Evolutionary conservation across 2,113 vertebrate genomes (phyloP), one percentile per base, ranked within the genome.

Genomic region (Ictidomys tridecemlineatus): DNA sequence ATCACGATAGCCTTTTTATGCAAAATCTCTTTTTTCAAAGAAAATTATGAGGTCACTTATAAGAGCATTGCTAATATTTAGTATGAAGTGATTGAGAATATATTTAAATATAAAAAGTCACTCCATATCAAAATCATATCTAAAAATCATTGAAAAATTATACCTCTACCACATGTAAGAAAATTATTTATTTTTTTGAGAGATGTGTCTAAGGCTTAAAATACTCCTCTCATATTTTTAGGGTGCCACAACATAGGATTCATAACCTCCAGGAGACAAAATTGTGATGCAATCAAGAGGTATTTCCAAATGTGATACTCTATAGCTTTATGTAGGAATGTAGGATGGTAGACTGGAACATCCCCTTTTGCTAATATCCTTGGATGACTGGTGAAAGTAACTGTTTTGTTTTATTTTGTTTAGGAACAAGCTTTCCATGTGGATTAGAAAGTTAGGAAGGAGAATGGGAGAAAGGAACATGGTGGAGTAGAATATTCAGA

Each of bases 21-120:
- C 4, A 78, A n/a, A 77, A 5, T 32, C 18, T 87, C 17, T 4
- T 48, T 37, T 74, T n/a, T 63, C 18, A 76, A 5, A 76, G 28
- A 82, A 82, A 76, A 37, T 77, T 65, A 11, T 89, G 53, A 89
- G 8, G 4, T 85, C 26, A 51, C 2, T 3, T 26, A 65, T 65
- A 89, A 78, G 16, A 89, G 78, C 11, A 79, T 45, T 92, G 30
- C 77, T 63, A 89, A 48, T 78, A 79, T 89, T 92, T 58, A 89
- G 16, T 20, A 84, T 84, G 61, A 32, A 22, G 11, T 65, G 28
- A 78, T 56, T 73, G 53, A 79, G 12, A 85, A 96, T 63, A 85
- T 45, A 56, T 1, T 63, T 30, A 34, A 39, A 63, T 37, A 65
- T 22, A 42, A 85, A 90, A 93, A 16, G 9, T 53, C 37, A 85